phyloP scores from a whole-genome alignment of 2,113 vertebrate genomes.

The Poecilia latipinna region DNA sequence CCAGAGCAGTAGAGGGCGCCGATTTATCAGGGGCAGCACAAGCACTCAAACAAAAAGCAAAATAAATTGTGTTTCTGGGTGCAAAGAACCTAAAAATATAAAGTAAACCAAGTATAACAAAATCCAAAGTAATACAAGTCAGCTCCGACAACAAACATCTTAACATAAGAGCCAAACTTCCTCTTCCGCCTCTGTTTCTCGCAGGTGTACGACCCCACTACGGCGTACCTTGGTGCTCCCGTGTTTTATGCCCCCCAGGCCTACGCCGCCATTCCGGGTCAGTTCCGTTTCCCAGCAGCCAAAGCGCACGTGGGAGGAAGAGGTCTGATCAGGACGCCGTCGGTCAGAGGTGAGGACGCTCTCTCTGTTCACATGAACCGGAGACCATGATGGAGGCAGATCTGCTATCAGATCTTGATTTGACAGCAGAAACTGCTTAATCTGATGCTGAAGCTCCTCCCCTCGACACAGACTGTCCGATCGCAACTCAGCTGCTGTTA shows the following conservation, averaged over 20 bases:
- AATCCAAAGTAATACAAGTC: too few relatives aligned
- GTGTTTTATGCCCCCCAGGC: conserved; percentile 95
- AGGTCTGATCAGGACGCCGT: conserved; percentile 86
- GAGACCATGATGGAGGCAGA: not conserved
- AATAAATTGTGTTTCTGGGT: too few relatives aligned
- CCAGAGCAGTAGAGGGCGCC: too few relatives aligned
- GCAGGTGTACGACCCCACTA: conserved; percentile 87
- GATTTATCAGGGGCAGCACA: too few relatives aligned
- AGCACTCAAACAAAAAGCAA: too few relatives aligned
- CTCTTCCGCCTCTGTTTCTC: not conserved
- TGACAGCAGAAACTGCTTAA: not conserved
- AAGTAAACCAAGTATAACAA: too few relatives aligned
- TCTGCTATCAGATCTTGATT: not conserved
- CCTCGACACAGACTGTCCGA: not conserved
- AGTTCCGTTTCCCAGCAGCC: conserved; percentile 86
- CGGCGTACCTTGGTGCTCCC: conserved; percentile 91
- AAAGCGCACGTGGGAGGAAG: conserved; percentile 87
- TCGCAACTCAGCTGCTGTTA: not conserved
- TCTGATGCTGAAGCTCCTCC: conserved; percentile 15
- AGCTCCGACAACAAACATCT: too few relatives aligned
- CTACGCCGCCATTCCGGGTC: conserved; percentile 86
- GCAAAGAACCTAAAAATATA: too few relatives aligned
- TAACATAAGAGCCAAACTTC: not conserved
- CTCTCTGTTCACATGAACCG: not conserved
- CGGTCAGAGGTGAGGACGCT: conserved; percentile 88